Conservation (phyloP, 2,888 invertebrate genomes). For the Agonopterix alstromeriana region DNA sequence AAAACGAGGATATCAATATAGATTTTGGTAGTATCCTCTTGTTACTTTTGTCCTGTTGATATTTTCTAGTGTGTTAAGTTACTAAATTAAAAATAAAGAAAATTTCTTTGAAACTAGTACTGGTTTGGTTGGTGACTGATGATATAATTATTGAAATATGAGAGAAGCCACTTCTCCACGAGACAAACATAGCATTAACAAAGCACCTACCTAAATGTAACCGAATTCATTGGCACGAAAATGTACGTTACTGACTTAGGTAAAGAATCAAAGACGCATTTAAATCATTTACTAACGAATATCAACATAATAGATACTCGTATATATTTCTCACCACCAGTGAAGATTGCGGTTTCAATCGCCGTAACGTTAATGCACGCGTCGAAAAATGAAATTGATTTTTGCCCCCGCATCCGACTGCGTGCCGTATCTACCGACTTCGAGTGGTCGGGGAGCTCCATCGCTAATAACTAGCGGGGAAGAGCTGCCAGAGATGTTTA, state of each 20-base stretch:
- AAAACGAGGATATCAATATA: constrained; percentile 37
- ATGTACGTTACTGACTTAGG: too few species aligned
- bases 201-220: too few species aligned
- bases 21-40: too few species aligned
- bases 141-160: too few species aligned
- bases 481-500: constrained; percentile 68
- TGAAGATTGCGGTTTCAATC: constrained; percentile 44
- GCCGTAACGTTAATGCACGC: constrained; percentile 66
- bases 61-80: too few species aligned
- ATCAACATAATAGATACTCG: neutral
- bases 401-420: constrained; percentile 59
- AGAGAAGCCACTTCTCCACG: too few species aligned
- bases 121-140: too few species aligned
- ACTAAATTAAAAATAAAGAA: too few species aligned
- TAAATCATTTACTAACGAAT: neutral
- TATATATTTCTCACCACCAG: neutral
- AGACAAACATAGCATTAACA: too few species aligned
- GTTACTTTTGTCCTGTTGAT: too few species aligned
- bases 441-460: constrained; percentile 63
- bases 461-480: constrained; percentile 70
- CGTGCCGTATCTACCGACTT: constrained; percentile 70
- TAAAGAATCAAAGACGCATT: neutral
- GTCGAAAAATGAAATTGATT: constrained; percentile 76
- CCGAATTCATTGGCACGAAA: too few species aligned
- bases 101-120: too few species aligned